These are phyloP conservation scores for Antennarius striatus DNA, from an alignment of 2,113 vertebrate species.

Conservation along the genomic window DNA sequence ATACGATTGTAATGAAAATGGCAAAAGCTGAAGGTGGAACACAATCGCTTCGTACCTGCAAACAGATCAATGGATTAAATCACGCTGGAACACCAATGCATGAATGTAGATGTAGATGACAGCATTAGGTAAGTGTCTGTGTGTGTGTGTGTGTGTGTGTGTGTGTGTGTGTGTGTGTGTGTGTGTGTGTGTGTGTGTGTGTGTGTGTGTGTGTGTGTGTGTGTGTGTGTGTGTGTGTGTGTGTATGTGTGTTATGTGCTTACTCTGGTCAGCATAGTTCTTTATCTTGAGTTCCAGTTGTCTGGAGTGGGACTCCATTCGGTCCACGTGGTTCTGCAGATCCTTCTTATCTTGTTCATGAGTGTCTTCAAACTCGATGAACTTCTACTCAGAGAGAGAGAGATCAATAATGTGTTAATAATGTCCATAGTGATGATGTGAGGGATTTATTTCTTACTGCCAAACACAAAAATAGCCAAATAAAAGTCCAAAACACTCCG, in stretches of 20 bases:
- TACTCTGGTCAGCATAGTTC: constrained; percentile 95
- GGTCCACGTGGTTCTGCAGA: constrained; percentile 89
- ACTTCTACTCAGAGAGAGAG: constrained; percentile 81
- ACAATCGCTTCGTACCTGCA: neutral
- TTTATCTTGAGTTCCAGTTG: constrained; percentile 95
- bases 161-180: too few relatives aligned
- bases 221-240: too few relatives aligned
- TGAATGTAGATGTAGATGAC: neutral
- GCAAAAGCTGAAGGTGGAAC: neutral
- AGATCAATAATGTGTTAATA: constrained; percentile 7
- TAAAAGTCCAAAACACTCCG: too few relatives aligned
- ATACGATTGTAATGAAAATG: neutral
- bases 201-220: too few relatives aligned
- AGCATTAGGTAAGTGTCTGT: too few relatives aligned
- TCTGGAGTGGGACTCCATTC: constrained; percentile 90
- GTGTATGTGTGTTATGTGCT: constrained; percentile 19
- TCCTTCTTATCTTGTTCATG: constrained; percentile 98
- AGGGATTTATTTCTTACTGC: too few relatives aligned
- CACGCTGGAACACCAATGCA: neutral
- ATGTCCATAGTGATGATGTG: too few relatives aligned
- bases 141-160: too few relatives aligned
- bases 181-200: too few relatives aligned
- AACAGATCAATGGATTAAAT: neutral
- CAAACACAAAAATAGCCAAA: too few relatives aligned
- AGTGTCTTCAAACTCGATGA: constrained; percentile 97